Evolutionary conservation across 2,888 invertebrate species (phyloP), one percentile per base, ranked within the genome.

Genomic region (Exephanes ischioxanthus): DNA sequence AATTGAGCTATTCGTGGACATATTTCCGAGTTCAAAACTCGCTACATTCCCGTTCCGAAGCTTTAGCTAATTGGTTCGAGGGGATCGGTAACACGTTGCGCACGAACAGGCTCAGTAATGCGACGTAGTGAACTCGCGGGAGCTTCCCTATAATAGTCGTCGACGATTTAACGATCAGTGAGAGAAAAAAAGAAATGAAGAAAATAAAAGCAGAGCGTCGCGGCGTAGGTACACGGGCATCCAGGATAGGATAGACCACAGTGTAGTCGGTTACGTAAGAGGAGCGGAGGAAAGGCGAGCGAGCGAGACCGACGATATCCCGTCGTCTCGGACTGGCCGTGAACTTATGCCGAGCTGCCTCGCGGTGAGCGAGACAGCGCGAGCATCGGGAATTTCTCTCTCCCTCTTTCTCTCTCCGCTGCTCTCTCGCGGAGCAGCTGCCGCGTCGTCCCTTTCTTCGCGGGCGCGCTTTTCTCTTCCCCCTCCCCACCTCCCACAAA

Each of bases 261-360:
- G 22, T 72, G 77, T 71, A 51, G 75, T 53, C 61, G 73, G 79
- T 86, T 85, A 82, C 77, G 80, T 67, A 84, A 84, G 75, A 80
- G 75, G 66, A 78, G 70, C 58, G 55, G 66, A 77, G 58, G 26
- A 41, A 63, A 73, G 80, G 86, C 80, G 86, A 73, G 81, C 82
- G 80, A 68, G 80, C 41, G 80, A 81, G 84, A 87, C 78, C 85
- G 53, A 78, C 73, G 73, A 70, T 71, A 81, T 85, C 81, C 70
- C 79, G 84, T 80, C 75, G 83, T 84, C 89, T 91, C 91, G 91
- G 92, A 92, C 92, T 93, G 93, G 92, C 94, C 93, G 91, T 94
- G 94, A 94, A 94, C 93, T 94, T 94, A 93, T 90, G 78, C 67
- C 90, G 89, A 88, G 88, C 79, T 70, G 73, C 77, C 88, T 90